Percentiles rank a stretch among this genome's conserved stretches.
phyloP scores from a whole-genome alignment of 2,113 vertebrate species.

The Daphoenositta chrysoptera region DNA sequence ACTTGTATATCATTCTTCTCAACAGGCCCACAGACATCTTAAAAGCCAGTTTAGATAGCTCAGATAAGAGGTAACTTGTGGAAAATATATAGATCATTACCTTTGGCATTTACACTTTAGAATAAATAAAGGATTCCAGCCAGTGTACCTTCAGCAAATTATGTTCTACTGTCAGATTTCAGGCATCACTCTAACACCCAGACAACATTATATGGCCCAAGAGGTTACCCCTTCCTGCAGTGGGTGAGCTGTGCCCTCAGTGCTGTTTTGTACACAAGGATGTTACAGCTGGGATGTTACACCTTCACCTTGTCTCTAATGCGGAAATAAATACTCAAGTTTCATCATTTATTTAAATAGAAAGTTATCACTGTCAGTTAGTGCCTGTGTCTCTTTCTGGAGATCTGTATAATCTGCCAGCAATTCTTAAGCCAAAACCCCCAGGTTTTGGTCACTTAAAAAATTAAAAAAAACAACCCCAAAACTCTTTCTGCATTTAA shows the following conservation, averaged over 20 bases:
- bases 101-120: not conserved
- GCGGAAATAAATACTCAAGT: not conserved
- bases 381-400: not conserved
- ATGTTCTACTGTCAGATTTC: not conserved
- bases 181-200: not conserved
- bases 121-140: not conserved
- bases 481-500: not conserved
- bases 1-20: not conserved
- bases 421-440: not conserved
- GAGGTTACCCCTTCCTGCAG: fast-evolving
- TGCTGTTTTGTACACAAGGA: not conserved
- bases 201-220: not conserved
- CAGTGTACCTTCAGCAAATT: not conserved
- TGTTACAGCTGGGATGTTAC: not conserved
- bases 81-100: not conserved
- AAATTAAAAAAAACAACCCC: not conserved
- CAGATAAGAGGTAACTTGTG: not conserved
- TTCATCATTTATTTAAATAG: not conserved
- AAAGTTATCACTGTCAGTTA: not conserved
- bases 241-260: not conserved
- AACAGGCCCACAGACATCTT: not conserved
- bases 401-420: not conserved
- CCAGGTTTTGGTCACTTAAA: not conserved
- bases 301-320: not conserved
- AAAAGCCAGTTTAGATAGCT: not conserved